Conservation (phyloP, 1,140 invertebrate genomes). For the Drosophila malerkotliana region DNA sequence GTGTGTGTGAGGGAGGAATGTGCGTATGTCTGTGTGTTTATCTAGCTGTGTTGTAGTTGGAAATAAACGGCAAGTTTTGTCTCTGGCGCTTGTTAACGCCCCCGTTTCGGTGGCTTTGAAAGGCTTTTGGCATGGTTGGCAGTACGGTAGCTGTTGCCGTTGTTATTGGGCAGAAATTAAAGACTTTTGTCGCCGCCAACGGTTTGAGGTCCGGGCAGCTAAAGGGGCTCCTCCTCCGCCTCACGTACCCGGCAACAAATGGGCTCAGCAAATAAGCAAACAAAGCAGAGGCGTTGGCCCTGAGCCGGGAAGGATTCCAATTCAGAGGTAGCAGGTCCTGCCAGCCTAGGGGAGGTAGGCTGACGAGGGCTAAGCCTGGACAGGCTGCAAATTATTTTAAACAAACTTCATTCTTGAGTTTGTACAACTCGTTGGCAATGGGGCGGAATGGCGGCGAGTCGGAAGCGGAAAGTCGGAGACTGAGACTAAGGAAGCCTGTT, state of each 20-base stretch:
- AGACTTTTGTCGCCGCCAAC: constrained; percentile 72
- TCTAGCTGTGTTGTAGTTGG: constrained; percentile 55
- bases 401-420: constrained; percentile 79
- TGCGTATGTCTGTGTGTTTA: constrained; percentile 28
- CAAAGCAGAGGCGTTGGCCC: constrained; percentile 48
- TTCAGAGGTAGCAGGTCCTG: neutral
- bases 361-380: constrained; percentile 49
- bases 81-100: constrained; percentile 77
- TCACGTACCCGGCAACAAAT: constrained; percentile 74
- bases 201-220: neutral
- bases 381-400: constrained; percentile 80
- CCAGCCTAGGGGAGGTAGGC: neutral
- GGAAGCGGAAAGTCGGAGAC: constrained; percentile 6
- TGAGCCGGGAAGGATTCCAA: constrained; percentile 28
- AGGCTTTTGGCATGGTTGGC: constrained; percentile 56
- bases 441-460: neutral
- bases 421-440: constrained; percentile 63
- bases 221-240: neutral
- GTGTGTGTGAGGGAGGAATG: neutral
- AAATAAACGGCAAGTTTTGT: constrained; percentile 67
- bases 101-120: constrained; percentile 75
- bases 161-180: constrained; percentile 78
- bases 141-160: constrained; percentile 49
- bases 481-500: constrained; percentile 17
- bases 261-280: constrained; percentile 78